A percentile compares a stretch with the other conserved stretches of the same genome.
Evolutionary conservation across 2,113 vertebrate species (phyloP).

Genomic region (Sceloporus tristichus): DNA sequence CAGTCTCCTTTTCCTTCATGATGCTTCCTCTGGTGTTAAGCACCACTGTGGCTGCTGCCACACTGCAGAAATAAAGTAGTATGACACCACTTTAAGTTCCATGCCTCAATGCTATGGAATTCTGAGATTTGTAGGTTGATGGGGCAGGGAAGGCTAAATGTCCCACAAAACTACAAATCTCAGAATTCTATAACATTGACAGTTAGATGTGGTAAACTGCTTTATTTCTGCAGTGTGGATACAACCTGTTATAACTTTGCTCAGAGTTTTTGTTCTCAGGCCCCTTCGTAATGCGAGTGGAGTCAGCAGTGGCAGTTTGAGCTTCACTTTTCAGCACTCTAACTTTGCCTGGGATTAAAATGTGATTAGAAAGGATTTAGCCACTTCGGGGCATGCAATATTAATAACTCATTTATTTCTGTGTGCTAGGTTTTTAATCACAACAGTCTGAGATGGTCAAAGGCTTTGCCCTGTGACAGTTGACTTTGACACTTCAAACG

Average conservation of each 20-base stretch:
- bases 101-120: no score
- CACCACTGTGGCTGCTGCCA: no score
- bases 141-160: no score
- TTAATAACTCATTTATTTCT: constrained; percentile 46
- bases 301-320: constrained; percentile 45
- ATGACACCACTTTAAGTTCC: no score
- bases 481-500: constrained; percentile 37
- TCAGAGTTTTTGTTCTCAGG: background rate
- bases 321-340: constrained; percentile 55
- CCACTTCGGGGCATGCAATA: constrained; percentile 63
- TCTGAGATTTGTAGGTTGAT: no score
- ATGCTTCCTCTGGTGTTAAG: background rate
- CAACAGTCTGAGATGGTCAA: rapidly evolving
- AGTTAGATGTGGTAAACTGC: no score
- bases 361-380: constrained; percentile 51
- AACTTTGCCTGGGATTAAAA: constrained; percentile 56
- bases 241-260: no score
- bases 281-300: rapidly evolving
- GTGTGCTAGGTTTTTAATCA: constrained; percentile 39
- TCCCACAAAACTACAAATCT: no score
- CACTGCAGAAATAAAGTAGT: no score
- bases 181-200: no score
- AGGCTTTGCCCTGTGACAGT: constrained; percentile 12
- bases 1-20: background rate
- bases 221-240: no score